Conservation (phyloP, 2,113 vertebrate genomes). For the Prolemur simus region DNA sequence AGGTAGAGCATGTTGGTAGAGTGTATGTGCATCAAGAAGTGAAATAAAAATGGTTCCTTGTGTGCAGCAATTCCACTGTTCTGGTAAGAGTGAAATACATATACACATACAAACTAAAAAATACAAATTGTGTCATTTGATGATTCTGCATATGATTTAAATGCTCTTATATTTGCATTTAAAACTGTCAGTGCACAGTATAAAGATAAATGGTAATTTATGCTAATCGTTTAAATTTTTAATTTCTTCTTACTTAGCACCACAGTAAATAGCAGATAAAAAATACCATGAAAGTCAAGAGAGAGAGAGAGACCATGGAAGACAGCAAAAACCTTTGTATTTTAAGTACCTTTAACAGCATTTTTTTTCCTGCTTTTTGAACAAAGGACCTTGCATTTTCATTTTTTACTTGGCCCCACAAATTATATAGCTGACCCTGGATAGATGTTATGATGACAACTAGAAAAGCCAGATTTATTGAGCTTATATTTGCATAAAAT, state of each 20-base stretch:
- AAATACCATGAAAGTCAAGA: background rate
- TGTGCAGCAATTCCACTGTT: background rate
- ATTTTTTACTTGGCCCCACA: background rate
- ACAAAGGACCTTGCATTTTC: background rate
- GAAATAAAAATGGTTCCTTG: background rate
- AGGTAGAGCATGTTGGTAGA: background rate
- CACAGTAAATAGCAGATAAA: slow-evolving; percentile 1
- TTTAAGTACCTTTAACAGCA: background rate
- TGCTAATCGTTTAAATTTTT: slow-evolving; percentile 15
- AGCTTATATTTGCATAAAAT: slow-evolving; percentile 1
- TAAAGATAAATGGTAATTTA: slow-evolving; percentile 24
- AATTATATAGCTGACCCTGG: background rate
- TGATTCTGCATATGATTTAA: slow-evolving; percentile 10
- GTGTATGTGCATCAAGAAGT: background rate
- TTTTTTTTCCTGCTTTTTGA: background rate
- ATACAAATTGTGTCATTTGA: slow-evolving; percentile 2
- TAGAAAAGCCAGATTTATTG: background rate
- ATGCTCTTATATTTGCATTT: background rate
- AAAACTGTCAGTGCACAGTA: background rate
- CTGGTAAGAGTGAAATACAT: background rate
- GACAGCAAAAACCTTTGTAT: background rate
- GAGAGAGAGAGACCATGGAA: background rate
- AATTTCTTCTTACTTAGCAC: slow-evolving; percentile 18
- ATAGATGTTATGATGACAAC: background rate
- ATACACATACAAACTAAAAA: background rate